Base-by-base conservation (phyloP, 2,113 vertebrate species). In the Hyperopisus bebe region DNA sequence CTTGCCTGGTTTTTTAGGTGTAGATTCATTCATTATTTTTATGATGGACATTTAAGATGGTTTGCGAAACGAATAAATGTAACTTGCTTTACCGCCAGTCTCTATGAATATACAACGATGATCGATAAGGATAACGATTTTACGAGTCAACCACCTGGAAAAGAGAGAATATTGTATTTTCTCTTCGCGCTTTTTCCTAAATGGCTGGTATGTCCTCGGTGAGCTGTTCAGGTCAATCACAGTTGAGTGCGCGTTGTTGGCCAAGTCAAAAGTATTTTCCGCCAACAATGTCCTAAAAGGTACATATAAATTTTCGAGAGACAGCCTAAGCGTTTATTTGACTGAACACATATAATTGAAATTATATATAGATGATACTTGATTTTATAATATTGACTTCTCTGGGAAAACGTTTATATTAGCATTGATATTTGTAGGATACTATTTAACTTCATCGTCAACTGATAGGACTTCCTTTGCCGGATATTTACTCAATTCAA, bases 401-500 rank as follows among this genome's bases (percentile, higher is more conserved):
- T 13, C n/a, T 74, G 24, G 15, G 21, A 88, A 21, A 0, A 13
- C 2, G 31, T 17, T 87, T 8, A 70, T 31, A 89, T 24, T 42
- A 50, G 7, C 50, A 42, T 55, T 10, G 27, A 53, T 88, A 88
- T 62, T n/a, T 88, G 31, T 6, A 74, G 19, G 5, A 74, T 89
- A 42, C n/a, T 35, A 84, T 48, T 44, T 80, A 42, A 88, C 15
- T 44, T 42, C 62, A 42, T 88, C 19, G 85, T 51, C 21, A 46
- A 55, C 82, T 74, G 53, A 77, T 31, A 91, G 89, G 93, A 46
- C 92, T 90, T 66, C 91, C 94, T 93, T 92, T 90, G 50, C 46
- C 4, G 35, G 88, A 89, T 89, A 91, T 92, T 93, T 95, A 96
- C 93, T 96, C 94, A 94, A 96, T 95, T 92, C 92, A 96, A 96